Evolutionary conservation across 2,888 invertebrate genomes (phyloP).

Genomic region (Apocheima hispidaria): DNA sequence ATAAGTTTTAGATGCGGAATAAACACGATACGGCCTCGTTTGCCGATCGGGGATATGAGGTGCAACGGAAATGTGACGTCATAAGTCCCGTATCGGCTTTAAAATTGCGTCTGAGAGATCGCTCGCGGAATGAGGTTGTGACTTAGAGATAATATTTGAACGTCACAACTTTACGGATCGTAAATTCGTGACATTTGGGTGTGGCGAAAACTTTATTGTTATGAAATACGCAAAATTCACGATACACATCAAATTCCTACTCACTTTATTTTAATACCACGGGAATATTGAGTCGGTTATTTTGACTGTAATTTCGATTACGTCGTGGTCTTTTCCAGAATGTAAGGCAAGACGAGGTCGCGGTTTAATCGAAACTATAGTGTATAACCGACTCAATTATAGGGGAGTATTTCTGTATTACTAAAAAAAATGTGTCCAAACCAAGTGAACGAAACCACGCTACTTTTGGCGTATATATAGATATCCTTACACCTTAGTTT

Average conservation of each 20-base stretch:
- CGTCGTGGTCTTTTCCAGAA: too few species aligned
- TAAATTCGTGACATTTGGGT: slow-evolving; percentile 4
- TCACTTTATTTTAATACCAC: too few species aligned
- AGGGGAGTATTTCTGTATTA: too few species aligned
- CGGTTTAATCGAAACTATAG: too few species aligned
- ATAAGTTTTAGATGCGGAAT: slow-evolving; percentile 68
- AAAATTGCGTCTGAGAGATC: slow-evolving; percentile 22
- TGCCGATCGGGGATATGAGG: slow-evolving; percentile 44
- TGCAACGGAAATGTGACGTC: slow-evolving; percentile 27
- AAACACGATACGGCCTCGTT: slow-evolving; percentile 66
- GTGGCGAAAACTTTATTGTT: not conserved
- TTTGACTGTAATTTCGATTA: too few species aligned
- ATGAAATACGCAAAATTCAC: not conserved
- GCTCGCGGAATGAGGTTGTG: slow-evolving; percentile 1
- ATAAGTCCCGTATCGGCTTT: slow-evolving; percentile 27
- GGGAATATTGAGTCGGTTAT: too few species aligned
- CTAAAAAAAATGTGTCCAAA: too few species aligned
- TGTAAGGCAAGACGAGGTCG: too few species aligned
- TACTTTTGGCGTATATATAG: too few species aligned
- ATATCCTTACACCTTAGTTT: too few species aligned
- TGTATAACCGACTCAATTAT: too few species aligned
- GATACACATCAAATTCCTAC: not conserved
- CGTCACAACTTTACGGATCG: slow-evolving; percentile 5
- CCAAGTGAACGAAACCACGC: too few species aligned
- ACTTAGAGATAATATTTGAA: not conserved